phyloP scores from a whole-genome alignment of 2,888 invertebrate species.

The Lasioglossum figueresi region DNA sequence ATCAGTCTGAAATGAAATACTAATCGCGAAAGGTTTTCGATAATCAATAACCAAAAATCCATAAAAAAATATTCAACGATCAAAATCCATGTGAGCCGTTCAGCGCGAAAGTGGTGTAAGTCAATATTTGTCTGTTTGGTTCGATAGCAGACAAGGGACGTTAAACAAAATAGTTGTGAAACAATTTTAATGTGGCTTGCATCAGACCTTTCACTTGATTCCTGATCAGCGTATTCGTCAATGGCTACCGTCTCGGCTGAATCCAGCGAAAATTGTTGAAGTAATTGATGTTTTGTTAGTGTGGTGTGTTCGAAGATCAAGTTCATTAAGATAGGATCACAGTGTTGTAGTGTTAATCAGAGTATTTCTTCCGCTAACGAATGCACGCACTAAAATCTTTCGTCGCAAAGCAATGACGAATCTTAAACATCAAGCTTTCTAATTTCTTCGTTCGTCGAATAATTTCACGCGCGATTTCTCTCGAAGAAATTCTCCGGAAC shows the following conservation, averaged over 20 bases:
- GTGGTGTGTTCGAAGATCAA: constrained; percentile 1
- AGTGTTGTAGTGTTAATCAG: constrained; percentile 35
- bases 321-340: constrained; percentile 45
- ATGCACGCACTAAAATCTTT: not conserved
- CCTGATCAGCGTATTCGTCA: not conserved
- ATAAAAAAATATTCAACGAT: not conserved
- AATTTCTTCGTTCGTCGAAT: not conserved
- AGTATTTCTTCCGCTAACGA: not conserved
- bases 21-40: too few relatives aligned
- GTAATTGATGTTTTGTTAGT: not conserved
- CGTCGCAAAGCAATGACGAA: not conserved
- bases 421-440: not conserved
- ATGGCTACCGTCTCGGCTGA: not conserved
- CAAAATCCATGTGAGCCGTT: not conserved
- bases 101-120: not conserved
- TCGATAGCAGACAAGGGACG: too few relatives aligned
- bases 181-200: not conserved
- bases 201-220: not conserved
- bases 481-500: not conserved
- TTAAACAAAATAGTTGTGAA: too few relatives aligned
- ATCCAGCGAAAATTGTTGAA: not conserved
- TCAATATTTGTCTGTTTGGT: not conserved
- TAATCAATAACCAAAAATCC: not conserved
- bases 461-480: not conserved
- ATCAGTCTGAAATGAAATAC: not conserved